phyloP scores from a whole-genome alignment of 2,113 vertebrate genomes.

The Pteruthius melanotis region DNA sequence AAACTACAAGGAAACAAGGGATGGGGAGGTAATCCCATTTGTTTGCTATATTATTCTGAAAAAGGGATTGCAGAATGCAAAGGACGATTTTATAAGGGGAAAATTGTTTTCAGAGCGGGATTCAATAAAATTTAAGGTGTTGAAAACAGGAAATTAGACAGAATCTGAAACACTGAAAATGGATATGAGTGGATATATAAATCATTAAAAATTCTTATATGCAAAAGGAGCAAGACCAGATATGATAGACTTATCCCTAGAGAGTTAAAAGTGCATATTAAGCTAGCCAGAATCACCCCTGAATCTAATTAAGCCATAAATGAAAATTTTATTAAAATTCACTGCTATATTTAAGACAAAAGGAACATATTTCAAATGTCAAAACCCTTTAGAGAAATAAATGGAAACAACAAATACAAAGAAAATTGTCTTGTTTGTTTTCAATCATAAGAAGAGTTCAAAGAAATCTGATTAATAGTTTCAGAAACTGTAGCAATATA shows the following conservation, averaged over 20 bases:
- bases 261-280: not conserved
- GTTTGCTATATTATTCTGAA: not conserved
- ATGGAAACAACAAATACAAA: not conserved
- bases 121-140: not conserved
- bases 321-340: not conserved
- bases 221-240: not conserved
- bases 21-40: not conserved
- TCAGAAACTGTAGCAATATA: not conserved
- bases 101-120: not conserved
- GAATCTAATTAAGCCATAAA: not conserved
- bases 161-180: not conserved
- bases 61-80: not conserved
- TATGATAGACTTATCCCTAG: not conserved
- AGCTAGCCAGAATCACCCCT: not conserved
- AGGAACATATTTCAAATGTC: not conserved
- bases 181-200: not conserved
- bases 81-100: not conserved
- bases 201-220: not conserved
- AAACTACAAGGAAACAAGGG: not conserved
- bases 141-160: not conserved
- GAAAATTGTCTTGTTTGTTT: not conserved
- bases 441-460: not conserved
- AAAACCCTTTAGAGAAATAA: not conserved
- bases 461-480: not conserved
- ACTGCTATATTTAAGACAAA: not conserved